These are phyloP conservation scores for Strigamia crassipes DNA, from an alignment of 2,888 invertebrate genomes.

Conservation along the genomic window DNA sequence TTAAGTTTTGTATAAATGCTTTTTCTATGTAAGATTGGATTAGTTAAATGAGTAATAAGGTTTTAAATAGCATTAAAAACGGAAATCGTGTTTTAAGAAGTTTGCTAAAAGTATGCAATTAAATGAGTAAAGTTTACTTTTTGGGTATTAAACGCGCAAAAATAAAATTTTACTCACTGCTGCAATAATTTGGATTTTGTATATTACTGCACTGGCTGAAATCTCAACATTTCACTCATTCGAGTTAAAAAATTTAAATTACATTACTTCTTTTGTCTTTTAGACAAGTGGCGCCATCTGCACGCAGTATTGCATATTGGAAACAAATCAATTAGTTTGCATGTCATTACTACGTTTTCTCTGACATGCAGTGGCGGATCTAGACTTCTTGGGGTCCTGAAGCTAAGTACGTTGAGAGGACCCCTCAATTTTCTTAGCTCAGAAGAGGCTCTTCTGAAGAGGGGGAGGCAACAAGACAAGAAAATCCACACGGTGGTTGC, in stretches of 20 bases:
- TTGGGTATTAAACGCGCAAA: too few species aligned
- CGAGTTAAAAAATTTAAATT: not conserved
- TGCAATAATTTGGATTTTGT: not conserved
- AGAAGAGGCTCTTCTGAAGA: too few species aligned
- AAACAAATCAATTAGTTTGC: not conserved
- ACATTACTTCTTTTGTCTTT: not conserved
- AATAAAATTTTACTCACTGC: too few species aligned
- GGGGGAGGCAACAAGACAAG: too few species aligned
- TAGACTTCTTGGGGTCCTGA: too few species aligned
- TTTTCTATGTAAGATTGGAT: conserved; percentile 1
- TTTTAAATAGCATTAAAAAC: conserved; percentile 16
- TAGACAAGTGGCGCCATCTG: not conserved
- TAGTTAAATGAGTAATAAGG: conserved; percentile 23
- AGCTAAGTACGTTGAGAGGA: too few species aligned
- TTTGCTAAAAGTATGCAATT: not conserved
- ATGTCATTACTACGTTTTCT: not conserved
- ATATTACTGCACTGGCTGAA: too few species aligned
- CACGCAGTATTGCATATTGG: not conserved
- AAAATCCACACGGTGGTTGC: too few species aligned
- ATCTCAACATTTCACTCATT: not conserved
- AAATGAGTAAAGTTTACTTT: too few species aligned
- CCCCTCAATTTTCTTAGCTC: too few species aligned
- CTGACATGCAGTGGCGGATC: too few species aligned
- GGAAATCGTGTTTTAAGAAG: not conserved
- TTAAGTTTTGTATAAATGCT: conserved; percentile 19